Evolutionary conservation across 2,797 vertebrate genomes (phyloP).

Genomic region (Poliocrania exsul): DNA sequence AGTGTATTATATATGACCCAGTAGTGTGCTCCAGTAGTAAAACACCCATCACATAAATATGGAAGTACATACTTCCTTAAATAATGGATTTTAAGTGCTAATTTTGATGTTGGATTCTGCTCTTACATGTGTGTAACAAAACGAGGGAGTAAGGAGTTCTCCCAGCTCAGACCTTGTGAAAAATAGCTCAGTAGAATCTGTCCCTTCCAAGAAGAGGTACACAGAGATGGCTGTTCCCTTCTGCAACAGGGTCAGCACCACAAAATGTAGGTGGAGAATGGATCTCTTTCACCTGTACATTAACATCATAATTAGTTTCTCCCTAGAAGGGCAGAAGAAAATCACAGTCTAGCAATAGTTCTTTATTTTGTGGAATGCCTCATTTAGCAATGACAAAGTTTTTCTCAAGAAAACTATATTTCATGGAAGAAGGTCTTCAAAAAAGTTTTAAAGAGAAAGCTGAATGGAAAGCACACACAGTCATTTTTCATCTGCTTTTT

Average conservation of each 20-base stretch:
- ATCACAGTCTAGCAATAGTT: neutral
- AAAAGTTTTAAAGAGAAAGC: neutral
- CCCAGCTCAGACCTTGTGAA: neutral
- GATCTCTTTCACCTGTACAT: neutral
- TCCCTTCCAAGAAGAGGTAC: neutral
- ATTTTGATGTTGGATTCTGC: conserved; percentile 1
- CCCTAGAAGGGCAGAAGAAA: neutral
- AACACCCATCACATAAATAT: conserved; percentile 18
- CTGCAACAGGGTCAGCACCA: neutral
- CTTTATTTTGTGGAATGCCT: neutral
- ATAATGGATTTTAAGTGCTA: conserved; percentile 39
- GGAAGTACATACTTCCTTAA: neutral
- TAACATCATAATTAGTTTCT: neutral
- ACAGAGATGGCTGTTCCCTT: neutral
- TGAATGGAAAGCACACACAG: neutral
- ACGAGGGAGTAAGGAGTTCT: neutral
- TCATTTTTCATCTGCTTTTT: neutral
- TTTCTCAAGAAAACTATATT: neutral
- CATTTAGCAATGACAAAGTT: neutral
- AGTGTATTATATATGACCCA: neutral
- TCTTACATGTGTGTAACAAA: neutral
- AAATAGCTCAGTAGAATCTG: neutral
- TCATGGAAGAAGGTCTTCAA: neutral
- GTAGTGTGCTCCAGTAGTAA: neutral
- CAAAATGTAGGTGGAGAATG: neutral